Evolutionary conservation across 2,888 invertebrate species (phyloP).

Genomic region (Drosophila tanythrix): DNA sequence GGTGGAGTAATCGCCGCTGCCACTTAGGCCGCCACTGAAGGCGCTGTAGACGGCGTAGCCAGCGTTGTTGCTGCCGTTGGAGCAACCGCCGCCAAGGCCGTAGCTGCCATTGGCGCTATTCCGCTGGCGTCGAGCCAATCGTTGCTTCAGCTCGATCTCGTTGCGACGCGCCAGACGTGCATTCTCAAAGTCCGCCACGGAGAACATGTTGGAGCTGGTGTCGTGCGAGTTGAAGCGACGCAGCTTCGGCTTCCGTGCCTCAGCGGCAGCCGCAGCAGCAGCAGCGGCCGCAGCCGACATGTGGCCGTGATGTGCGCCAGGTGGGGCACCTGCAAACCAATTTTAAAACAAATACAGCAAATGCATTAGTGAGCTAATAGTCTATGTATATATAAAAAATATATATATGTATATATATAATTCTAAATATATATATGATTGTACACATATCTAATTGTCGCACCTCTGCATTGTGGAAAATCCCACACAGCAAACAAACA

Average conservation of each 20-base stretch:
- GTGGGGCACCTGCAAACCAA: conserved; percentile 58
- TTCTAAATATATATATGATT: conserved; percentile 21
- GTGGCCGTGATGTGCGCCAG: conserved; percentile 68
- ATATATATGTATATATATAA: conserved; percentile 19
- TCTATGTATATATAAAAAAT: conserved; percentile 30
- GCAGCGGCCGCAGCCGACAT: conserved; percentile 45
- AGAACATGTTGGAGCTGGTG: conserved; percentile 85
- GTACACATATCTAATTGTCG: conserved; percentile 21
- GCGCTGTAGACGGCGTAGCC: conserved; percentile 46
- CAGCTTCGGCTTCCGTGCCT: conserved; percentile 84
- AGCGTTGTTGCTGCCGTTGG: conserved; percentile 9
- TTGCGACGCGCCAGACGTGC: conserved; percentile 84
- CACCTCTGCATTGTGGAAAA: conserved; percentile 60
- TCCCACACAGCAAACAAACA: conserved; percentile 55
- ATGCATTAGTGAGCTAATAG: conserved; percentile 69
- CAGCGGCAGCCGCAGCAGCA: conserved; percentile 58
- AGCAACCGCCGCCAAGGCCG: conserved; percentile 54
- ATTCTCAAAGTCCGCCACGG: conserved; percentile 85
- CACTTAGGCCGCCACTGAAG: conserved; percentile 67
- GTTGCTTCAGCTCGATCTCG: conserved; percentile 84
- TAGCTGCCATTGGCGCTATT: conserved; percentile 82
- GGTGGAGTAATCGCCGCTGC: conserved; percentile 84
- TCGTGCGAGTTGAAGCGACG: conserved; percentile 85
- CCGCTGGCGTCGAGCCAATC: conserved; percentile 82
- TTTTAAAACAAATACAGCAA: conserved; percentile 7